Base-by-base conservation (phyloP, 2,888 invertebrate genomes). In the Digitonthophagus gazella region DNA sequence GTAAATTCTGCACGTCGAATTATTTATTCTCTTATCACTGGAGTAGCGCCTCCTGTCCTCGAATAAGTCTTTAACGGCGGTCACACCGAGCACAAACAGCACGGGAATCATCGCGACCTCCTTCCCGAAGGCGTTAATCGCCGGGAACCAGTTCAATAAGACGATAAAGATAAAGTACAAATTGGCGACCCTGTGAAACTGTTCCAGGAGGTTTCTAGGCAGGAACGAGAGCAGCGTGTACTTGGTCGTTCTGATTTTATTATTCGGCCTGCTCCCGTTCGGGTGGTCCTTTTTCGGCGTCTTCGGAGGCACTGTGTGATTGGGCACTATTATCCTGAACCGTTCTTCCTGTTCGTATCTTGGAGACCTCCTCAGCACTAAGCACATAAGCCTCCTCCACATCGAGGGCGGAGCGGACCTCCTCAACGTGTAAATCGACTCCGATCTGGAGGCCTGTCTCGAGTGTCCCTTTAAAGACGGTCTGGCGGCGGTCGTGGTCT, bases 101-200 rank as follows among this genome's bases (percentile, higher is more conserved):
- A 97, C 95, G 1, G 97, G 97, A 76, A 97, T 88, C 93, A 97
- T 95, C 14, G 97, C 95, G 75, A 97, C 89, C 84, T 97, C 97
- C 82, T 96, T 97, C 72, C 96, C 97, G 84, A 97, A 97, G 2
- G 97, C 97, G 84, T 93, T 95, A 72, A 97, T 93, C 44, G 91
- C 90, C 2, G 97, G 97, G 80, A 97, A 92, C 96, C 96, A 97
- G 85, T 98, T 98, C 73, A 98, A 88, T 76, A 97, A 85, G 77
- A 97, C 96, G 81, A 98, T 97, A 81, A 97, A 95, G 80, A 98
- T 92, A 84, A 98, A 98, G 86, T 98, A 98, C 79, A 98, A 87
- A 87, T 98, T 98, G 73, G 98, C 98, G 80, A 97, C 95, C 72
- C 98, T 90, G 84, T 97, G 97, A 83, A 98, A 97, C 85, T 98